A percentile compares a stretch with the other conserved stretches of the same genome.
phyloP scores from a whole-genome alignment of 2,113 vertebrate genomes.

The Coryphaenoides rupestris region DNA sequence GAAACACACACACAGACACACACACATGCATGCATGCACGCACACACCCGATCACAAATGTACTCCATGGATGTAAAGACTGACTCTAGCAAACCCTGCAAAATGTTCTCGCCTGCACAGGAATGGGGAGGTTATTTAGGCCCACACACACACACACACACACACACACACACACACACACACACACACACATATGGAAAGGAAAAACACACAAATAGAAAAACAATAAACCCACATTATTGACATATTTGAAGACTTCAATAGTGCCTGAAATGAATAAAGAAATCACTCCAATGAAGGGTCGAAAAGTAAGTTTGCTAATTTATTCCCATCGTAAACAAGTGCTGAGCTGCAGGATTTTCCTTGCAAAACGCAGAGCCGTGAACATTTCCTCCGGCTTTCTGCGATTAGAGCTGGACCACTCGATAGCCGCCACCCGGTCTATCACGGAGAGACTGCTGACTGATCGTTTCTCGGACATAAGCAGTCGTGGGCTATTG shows the following conservation, averaged over 20 bases:
- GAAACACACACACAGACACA: constrained; percentile 24
- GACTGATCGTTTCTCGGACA: constrained; percentile 45
- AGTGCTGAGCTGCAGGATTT: constrained; percentile 51
- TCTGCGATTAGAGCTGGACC: no score
- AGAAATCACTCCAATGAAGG: no score
- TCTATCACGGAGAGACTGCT: constrained; percentile 28
- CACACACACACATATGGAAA: neutral
- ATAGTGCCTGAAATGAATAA: no score
- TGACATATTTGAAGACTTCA: no score
- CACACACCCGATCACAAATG: constrained; percentile 2
- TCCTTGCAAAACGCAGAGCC: constrained; percentile 38
- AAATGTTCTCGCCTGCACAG: no score
- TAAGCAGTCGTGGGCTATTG: constrained; percentile 35
- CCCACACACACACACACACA: neutral
- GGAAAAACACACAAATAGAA: no score
- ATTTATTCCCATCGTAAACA: constrained; percentile 48
- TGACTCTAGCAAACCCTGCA: no score
- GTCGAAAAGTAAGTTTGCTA: constrained; percentile 30
- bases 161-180: neutral
- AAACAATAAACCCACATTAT: no score
- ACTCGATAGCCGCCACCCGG: no score
- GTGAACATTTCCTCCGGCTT: constrained; percentile 27
- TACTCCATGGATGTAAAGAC: no score
- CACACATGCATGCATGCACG: constrained; percentile 9
- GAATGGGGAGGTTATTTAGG: neutral